phyloP scores from a whole-genome alignment of 2,797 vertebrate genomes.

The Hephaestus fuliginosus region DNA sequence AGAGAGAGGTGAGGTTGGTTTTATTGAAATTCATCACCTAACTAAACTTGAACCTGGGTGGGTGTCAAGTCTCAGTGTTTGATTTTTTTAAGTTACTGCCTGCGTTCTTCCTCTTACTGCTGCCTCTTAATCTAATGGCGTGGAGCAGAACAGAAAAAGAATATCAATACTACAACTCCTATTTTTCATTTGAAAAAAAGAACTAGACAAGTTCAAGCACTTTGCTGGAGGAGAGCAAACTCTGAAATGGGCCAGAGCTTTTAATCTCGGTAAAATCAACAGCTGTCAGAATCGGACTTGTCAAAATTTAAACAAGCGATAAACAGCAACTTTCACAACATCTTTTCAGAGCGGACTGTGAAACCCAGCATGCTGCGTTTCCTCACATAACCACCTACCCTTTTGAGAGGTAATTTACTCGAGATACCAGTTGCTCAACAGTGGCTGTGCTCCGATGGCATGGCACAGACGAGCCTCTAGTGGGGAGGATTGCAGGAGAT shows the following conservation, averaged over 20 bases:
- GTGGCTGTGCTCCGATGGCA: constrained; percentile 38
- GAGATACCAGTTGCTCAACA: constrained; percentile 52
- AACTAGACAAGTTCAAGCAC: not conserved
- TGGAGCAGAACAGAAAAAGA: constrained; percentile 2
- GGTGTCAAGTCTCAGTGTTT: not conserved
- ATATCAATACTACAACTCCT: not conserved
- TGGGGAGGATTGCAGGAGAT: constrained; percentile 55
- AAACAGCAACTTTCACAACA: constrained; percentile 12
- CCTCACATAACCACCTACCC: not conserved
- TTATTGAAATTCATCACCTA: constrained; percentile 7
- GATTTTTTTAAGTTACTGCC: not conserved
- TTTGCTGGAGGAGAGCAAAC: not conserved
- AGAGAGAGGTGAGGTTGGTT: not conserved
- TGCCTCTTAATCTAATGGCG: not conserved
- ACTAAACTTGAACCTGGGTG: not conserved
- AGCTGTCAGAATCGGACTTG: constrained; percentile 31
- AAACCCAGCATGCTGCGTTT: not conserved
- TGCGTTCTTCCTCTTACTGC: not conserved
- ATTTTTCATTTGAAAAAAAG: not conserved
- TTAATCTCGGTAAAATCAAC: constrained; percentile 28
- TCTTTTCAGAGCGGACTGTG: constrained; percentile 1
- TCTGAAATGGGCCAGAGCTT: constrained; percentile 16
- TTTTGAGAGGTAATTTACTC: constrained; percentile 42
- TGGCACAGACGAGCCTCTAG: constrained; percentile 54
- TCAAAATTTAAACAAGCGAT: not conserved